These are phyloP conservation scores for Potamarius usumacintae DNA, from an alignment of 2,113 vertebrate genomes.

Conservation along the genomic window DNA sequence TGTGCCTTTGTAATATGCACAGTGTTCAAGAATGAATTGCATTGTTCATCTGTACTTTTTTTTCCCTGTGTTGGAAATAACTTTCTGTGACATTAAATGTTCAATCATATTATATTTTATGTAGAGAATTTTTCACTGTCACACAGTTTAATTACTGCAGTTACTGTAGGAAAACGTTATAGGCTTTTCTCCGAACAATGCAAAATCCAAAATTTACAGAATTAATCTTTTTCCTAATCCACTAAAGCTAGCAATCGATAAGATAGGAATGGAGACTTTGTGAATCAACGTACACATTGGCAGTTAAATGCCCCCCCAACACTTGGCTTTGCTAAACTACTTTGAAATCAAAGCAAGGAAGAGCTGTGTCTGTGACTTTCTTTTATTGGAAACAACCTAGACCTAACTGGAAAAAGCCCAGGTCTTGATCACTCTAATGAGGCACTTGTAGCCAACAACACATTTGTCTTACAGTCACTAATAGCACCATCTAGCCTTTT, in stretches of 20 bases:
- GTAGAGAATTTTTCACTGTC: not conserved
- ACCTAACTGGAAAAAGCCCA: not conserved
- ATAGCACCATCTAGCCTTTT: slow-evolving; percentile 8
- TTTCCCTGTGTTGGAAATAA: not conserved
- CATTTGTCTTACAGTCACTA: not conserved
- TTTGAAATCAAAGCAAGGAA: not conserved
- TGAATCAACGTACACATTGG: not conserved
- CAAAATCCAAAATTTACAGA: not conserved
- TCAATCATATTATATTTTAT: not conserved
- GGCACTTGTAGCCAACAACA: not conserved
- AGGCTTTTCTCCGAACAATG: not conserved
- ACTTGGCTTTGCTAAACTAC: not conserved
- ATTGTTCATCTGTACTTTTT: not conserved
- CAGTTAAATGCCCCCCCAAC: not conserved
- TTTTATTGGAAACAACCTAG: not conserved
- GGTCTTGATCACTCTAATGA: slow-evolving; percentile 16
- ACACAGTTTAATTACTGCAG: not conserved
- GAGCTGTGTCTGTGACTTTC: not conserved
- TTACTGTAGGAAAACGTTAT: not conserved
- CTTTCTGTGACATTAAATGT: slow-evolving; percentile 3
- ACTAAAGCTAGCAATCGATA: not conserved
- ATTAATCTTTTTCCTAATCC: not conserved
- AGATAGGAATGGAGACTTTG: not conserved
- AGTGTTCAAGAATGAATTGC: not conserved
- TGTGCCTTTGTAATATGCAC: not conserved